phyloP scores from a whole-genome alignment of 2,797 vertebrate genomes.

The Bradypodion ventrale region DNA sequence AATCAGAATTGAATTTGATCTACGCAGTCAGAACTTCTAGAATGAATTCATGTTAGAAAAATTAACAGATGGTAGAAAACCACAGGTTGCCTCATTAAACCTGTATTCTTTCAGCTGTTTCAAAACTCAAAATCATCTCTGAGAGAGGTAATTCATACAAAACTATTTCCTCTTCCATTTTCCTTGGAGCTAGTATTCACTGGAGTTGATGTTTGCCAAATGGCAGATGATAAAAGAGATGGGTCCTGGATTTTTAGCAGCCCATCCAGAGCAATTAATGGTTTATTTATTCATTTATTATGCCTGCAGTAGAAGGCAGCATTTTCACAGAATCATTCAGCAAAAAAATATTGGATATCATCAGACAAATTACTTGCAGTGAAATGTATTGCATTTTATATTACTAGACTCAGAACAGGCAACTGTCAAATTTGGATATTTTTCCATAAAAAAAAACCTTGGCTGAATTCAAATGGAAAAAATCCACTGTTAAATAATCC shows the following conservation, averaged over 20 bases:
- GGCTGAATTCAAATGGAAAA: too few relatives aligned
- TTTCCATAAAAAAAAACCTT: not conserved
- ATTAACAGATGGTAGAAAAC: slow-evolving; percentile 7
- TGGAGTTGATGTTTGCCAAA: not conserved
- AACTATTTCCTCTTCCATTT: not conserved
- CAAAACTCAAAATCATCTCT: not conserved
- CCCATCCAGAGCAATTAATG: not conserved
- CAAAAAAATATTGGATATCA: not conserved
- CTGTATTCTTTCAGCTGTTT: not conserved
- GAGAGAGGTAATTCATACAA: not conserved
- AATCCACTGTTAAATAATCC: too few relatives aligned
- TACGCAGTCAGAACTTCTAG: not conserved
- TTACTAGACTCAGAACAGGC: not conserved
- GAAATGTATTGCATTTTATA: not conserved
- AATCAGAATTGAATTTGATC: slow-evolving; percentile 12
- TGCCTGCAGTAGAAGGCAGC: not conserved
- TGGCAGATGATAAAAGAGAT: not conserved
- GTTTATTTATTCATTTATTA: not conserved
- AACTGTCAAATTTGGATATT: not conserved
- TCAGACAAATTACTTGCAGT: not conserved
- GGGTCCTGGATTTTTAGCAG: not conserved
- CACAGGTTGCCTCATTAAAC: slow-evolving; percentile 3
- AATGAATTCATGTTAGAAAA: not conserved
- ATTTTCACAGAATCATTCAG: not conserved
- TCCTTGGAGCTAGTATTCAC: not conserved